phyloP scores from a whole-genome alignment of 1,140 invertebrate species.

The Cotesia chilonis region DNA sequence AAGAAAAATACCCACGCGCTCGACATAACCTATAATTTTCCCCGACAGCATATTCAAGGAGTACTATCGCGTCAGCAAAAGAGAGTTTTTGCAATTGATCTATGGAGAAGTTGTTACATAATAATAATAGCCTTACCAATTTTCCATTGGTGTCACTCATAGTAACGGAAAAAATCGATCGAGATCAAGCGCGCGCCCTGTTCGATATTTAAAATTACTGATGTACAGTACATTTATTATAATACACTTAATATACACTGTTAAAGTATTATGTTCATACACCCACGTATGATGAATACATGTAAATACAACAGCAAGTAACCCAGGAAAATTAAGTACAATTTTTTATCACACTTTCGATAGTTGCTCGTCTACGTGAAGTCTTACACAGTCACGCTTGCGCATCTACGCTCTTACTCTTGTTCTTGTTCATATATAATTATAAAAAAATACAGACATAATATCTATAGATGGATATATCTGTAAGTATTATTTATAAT shows the following conservation, averaged over 20 bases:
- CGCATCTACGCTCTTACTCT: neutral
- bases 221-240: no score
- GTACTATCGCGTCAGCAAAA: no score
- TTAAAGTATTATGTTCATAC: neutral
- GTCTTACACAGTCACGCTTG: neutral
- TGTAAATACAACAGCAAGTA: neutral
- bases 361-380: neutral
- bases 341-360: neutral
- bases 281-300: no score
- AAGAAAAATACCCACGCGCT: no score
- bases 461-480: no score
- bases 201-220: neutral
- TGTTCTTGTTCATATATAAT: neutral
- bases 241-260: neutral
- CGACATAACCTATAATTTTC: no score
- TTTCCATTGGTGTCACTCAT: conserved; percentile 38
- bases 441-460: no score
- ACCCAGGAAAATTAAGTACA: neutral
- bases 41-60: no score
- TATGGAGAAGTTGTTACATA: neutral
- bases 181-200: neutral
- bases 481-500: neutral
- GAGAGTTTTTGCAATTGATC: neutral
- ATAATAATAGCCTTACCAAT: conserved; percentile 40
- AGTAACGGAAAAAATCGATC: neutral